Conservation (phyloP, 1,140 invertebrate species). For the Plutomurus gul region DNA sequence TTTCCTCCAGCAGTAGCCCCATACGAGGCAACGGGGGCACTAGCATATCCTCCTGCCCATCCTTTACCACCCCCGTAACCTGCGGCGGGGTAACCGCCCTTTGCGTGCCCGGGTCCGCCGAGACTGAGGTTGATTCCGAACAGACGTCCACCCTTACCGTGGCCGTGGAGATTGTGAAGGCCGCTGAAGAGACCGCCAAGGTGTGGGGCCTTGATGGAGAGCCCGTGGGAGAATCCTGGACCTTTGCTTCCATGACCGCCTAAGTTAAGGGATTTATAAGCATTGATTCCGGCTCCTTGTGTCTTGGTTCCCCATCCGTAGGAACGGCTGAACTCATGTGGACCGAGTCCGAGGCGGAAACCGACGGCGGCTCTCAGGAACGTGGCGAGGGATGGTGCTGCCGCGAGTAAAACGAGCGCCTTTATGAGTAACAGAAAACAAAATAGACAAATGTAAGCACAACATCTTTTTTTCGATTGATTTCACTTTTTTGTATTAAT, state of each 20-base stretch:
- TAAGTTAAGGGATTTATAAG: not conserved
- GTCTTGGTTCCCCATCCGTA: constrained; percentile 5
- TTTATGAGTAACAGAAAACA: not conserved
- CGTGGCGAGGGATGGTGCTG: constrained; percentile 1
- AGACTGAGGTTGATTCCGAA: constrained; percentile 1
- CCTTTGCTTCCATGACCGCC: not conserved
- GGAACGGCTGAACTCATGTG: constrained; percentile 9
- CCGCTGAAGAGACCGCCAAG: not conserved
- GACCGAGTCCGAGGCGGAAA: constrained; percentile 34
- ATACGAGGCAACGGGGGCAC: not conserved
- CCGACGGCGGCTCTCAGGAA: constrained; percentile 40
- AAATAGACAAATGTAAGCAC: too few relatives aligned
- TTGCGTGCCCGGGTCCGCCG: not conserved
- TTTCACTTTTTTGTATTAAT: too few relatives aligned
- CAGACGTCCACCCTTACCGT: not conserved
- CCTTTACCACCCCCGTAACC: not conserved
- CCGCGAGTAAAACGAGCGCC: constrained; percentile 29
- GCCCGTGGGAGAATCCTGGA: not conserved
- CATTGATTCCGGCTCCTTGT: not conserved
- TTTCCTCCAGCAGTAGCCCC: too few relatives aligned
- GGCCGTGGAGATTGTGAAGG: too few relatives aligned
- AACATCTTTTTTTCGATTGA: too few relatives aligned
- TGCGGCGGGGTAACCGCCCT: not conserved
- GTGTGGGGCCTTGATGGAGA: not conserved
- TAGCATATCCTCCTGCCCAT: not conserved